Evolutionary conservation across 2,113 vertebrate genomes (phyloP).

Genomic region (Corythornis madagascariensis): DNA sequence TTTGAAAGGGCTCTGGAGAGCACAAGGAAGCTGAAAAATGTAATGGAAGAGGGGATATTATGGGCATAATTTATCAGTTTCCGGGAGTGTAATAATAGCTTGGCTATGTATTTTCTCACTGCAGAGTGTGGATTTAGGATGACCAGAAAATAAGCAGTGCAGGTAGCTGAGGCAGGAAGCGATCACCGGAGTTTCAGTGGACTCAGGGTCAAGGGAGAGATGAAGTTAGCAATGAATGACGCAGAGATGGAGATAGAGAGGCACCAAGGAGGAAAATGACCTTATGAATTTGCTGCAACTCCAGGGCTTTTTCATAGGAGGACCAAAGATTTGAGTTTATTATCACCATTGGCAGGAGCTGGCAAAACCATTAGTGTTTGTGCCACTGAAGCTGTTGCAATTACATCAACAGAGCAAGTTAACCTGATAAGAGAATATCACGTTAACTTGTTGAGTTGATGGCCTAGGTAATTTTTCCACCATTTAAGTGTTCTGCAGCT

Average conservation of each 20-base stretch:
- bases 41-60: not conserved
- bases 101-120: not conserved
- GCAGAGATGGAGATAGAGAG: not conserved
- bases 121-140: not conserved
- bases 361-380: not conserved
- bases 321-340: not conserved
- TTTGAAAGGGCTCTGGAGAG: constrained; percentile 6
- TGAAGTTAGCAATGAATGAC: not conserved
- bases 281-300: not conserved
- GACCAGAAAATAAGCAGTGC: not conserved
- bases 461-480: not conserved
- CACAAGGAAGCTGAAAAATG: not conserved
- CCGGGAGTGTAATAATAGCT: not conserved
- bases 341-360: not conserved
- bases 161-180: not conserved
- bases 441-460: not conserved
- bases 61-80: not conserved
- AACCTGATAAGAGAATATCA: not conserved
- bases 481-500: not conserved
- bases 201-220: not conserved
- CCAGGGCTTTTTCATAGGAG: not conserved
- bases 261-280: not conserved
- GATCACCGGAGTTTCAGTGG: not conserved
- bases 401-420: too few relatives aligned
- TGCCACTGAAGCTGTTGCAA: not conserved